Base-by-base conservation (phyloP, 2,888 invertebrate species). In the Tiliacea aurago region DNA sequence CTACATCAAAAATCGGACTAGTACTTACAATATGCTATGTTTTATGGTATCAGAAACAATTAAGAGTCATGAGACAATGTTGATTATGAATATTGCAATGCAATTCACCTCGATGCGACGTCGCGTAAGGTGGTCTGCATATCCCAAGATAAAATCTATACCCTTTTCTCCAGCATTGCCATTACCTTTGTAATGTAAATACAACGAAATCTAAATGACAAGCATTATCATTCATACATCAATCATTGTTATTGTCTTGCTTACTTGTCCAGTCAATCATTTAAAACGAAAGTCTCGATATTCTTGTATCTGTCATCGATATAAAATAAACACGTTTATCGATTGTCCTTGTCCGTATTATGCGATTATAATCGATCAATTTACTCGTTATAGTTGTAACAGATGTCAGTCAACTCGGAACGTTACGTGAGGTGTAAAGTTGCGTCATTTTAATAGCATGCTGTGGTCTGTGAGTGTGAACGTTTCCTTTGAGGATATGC, bases 161-260 rank as follows among this genome's bases (percentile, higher is more conserved):
- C 55, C 45, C 15, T 70, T 77, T 77, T 70, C 82, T 67, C 6
- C 7, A 18, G 13, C 15, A 83, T 80, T 80, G 68, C 80, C 80
- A 83, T 74, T 70, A 43, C 69, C 41, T 62, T 83, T 64, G 72
- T 70, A 61, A 83, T 74, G 76, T 75, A 68, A 77, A 78, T 77
- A 65, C 76, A 64, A 78, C 76, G 75, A 84, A 88, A 87, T 84
- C 77, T 77, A 81, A 84, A 88, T 84, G 87, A 86, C 85, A 85
- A 47, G 73, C 79, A 73, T 73, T 74, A 81, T 81, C 78, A 89
- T 87, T 89, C 85, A 88, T 67, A 81, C 84, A 88, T 89, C 87
- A 86, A 88, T 89, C 90, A 89, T 71, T 66, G 71, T 63, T 74
- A 73, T 70, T 75, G 79, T 83, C 74, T 72, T 61, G 78, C 66